Evolutionary conservation across 2,797 vertebrate genomes (phyloP), one percentile per base, ranked within the genome.

Genomic region (Oreortyx pictus): DNA sequence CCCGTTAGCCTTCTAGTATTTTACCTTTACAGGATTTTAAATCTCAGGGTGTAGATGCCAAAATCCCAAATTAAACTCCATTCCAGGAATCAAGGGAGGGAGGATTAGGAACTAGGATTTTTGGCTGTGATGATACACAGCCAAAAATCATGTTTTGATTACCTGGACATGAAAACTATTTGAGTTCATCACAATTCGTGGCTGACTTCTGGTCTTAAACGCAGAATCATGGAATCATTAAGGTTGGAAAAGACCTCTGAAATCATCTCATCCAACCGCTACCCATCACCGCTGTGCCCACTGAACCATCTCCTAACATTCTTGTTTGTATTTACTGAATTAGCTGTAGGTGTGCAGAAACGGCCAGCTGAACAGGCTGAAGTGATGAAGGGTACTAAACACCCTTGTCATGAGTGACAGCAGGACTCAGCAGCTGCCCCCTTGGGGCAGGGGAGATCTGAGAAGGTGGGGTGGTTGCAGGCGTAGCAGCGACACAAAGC

Each of bases 1-100:
- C 94, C 90, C 92, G 14, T 68, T 82, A 85, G 74, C 82, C 85
- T 89, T 92, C 77, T 82, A 68, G 90, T 92, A 43, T 67, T 94
- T 95, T 23, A 94, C 94, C 79, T 90, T 94, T 71, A 87, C 57
- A 0, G 0, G 64, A 70, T 89, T 95, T 94, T 43, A 95, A 92
- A 86, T 86, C 56, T 66, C 22, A 4, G 79, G 41, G 41, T 39
- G 61, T 43, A 64, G 71, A 68, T 74, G 89, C 77, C 80, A 89
- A 67, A 83, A 86, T 88, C 43, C 27, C n/a, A 71, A 71, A 84
- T 91, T 86, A 94, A 89, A 89, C 62, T 10, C 70, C 76, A 60
- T 83, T 93, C 57, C 76, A 77, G 72, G 87, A 89, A 81, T 39
- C 7, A 57, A 89, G 74, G 31, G 73, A 93, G 61, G 59, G 35